Percentiles rank a stretch among this genome's conserved stretches.
phyloP scores from a whole-genome alignment of 2,113 vertebrate species.

The Dinomys branickii region DNA sequence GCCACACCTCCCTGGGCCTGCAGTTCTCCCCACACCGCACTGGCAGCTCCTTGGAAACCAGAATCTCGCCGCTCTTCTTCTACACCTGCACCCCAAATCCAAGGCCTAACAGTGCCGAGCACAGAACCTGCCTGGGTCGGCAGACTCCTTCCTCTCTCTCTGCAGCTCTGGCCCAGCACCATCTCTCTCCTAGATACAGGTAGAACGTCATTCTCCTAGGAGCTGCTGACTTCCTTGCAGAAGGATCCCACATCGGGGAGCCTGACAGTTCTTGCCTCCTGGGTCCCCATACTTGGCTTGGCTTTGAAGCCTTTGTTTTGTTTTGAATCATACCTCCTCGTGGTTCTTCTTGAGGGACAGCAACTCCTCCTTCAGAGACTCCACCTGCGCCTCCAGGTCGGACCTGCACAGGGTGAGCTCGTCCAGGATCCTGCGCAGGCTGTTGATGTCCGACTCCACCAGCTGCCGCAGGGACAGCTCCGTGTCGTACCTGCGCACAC shows the following conservation, averaged over 20 bases:
- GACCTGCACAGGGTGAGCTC: slow-evolving; percentile 86
- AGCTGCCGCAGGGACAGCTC: slow-evolving; percentile 84
- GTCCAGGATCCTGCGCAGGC: slow-evolving; percentile 86
- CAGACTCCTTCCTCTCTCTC: too few relatives aligned
- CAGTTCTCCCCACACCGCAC: background rate
- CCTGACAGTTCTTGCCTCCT: background rate
- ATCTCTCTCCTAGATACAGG: rapidly evolving
- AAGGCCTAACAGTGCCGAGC: background rate
- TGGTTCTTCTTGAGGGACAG: slow-evolving; percentile 95
- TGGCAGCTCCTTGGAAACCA: background rate
- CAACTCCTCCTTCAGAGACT: slow-evolving; percentile 93
- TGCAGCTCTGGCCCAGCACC: background rate
- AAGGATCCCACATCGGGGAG: background rate
- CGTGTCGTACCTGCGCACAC: slow-evolving; percentile 80
- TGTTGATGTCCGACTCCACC: slow-evolving; percentile 86
- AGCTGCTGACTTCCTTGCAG: background rate
- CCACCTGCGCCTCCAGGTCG: slow-evolving; percentile 88
- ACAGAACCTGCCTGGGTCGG: background rate
- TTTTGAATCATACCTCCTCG: slow-evolving; percentile 88
- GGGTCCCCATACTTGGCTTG: background rate
- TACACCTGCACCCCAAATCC: background rate
- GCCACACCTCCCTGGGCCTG: background rate
- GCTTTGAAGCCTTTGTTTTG: background rate
- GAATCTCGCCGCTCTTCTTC: rapidly evolving
- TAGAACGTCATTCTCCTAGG: background rate